phyloP scores from a whole-genome alignment of 2,797 vertebrate species.

The Paratrypauchen microcephalus region DNA sequence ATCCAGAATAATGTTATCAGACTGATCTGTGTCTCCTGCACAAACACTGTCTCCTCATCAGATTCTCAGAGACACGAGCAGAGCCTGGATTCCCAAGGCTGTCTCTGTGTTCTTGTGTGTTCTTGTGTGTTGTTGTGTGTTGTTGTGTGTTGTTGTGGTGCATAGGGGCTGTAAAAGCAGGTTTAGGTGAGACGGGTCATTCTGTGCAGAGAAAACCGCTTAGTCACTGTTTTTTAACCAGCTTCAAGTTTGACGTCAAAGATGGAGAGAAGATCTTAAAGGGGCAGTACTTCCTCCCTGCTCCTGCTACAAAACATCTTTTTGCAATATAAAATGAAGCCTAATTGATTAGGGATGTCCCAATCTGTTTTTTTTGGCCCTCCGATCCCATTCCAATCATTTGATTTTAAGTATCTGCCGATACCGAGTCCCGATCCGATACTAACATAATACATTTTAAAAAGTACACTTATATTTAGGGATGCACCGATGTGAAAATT shows the following conservation, averaged over 20 bases:
- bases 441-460: too few species aligned
- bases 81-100: slow-evolving; percentile 43
- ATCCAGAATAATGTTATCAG: background rate
- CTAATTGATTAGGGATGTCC: too few species aligned
- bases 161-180: too few species aligned
- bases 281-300: background rate
- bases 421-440: too few species aligned
- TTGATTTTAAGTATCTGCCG: too few species aligned
- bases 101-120: too few species aligned
- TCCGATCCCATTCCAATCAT: too few species aligned
- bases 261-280: slow-evolving; percentile 18
- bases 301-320: background rate
- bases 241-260: slow-evolving; percentile 26
- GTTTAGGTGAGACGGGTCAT: slow-evolving; percentile 34
- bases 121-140: background rate
- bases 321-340: too few species aligned
- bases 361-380: too few species aligned
- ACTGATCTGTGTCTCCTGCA: background rate
- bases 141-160: background rate
- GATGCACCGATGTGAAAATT: too few species aligned
- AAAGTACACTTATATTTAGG: too few species aligned
- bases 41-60: slow-evolving; percentile 42
- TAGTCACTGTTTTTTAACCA: slow-evolving; percentile 49
- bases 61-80: slow-evolving; percentile 47
- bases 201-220: slow-evolving; percentile 35